Evolutionary conservation across 2,888 invertebrate species (phyloP), one percentile per base, ranked within the genome.

Genomic region (Rhyacophila evoluta): DNA sequence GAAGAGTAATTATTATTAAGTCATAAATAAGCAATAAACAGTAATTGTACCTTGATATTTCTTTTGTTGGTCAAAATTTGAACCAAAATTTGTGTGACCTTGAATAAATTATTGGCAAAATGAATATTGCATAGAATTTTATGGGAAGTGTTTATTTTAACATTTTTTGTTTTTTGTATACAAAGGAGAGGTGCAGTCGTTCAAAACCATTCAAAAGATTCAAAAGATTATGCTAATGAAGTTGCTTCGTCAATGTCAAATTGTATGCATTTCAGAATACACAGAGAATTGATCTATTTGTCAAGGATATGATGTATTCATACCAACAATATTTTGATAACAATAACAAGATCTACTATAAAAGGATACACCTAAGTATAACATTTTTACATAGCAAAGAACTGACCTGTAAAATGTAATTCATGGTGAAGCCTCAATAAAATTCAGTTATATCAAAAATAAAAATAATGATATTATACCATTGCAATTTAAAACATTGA

Each of bases 1-100:
- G n/a, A n/a, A n/a, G n/a, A n/a, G n/a, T 69, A 29, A 69, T 69
- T 69, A 69, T 10, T 29, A 29, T 55, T 55, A 55, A 10, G 19
- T 12, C 19, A 55, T 19, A 25, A 19, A 39, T 39, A 15, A n/a
- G n/a, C n/a, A n/a, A n/a, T n/a, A n/a, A n/a, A n/a, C n/a, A n/a
- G n/a, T n/a, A n/a, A 25, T 55, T 15, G 1, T 4, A 8, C 55
- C 55, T 55, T 55, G 55, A 33, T 15, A 55, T 55, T 1, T 25
- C 55, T 55, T 55, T 55, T 55, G 41, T 25, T 39, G 39, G 39
- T 12, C 39, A 39, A 41, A 55, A 25, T 55, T 25, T 55, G 15
- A 8, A 55, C 55, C 2, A 19, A 55, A 33, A 33, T 55, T 55
- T 25, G 19, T 15, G 19, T 19, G 55, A 33, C 55, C 55, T 55